phyloP scores from a whole-genome alignment of 2,797 vertebrate species.

The Channallabes apus region DNA sequence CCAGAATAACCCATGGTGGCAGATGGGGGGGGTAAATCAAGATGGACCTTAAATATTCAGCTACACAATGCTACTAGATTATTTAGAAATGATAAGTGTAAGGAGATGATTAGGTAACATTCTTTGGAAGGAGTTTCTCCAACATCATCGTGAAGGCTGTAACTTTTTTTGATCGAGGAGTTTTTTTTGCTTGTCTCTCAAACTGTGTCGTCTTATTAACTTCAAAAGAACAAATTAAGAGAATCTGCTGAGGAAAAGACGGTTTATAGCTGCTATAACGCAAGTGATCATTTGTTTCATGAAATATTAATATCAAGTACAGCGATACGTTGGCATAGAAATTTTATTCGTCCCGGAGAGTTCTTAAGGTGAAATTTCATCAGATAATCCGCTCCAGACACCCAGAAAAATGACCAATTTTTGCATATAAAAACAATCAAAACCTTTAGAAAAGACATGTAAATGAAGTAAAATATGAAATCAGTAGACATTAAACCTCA shows the following conservation, averaged over 20 bases:
- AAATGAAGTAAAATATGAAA: no score
- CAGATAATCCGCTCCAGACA: no score
- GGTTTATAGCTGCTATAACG: background rate
- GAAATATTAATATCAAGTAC: background rate
- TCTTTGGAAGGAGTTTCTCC: background rate
- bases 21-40: background rate
- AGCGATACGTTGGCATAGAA: no score
- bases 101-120: background rate
- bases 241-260: background rate
- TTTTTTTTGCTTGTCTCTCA: no score
- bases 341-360: no score
- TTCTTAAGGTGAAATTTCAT: no score
- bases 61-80: background rate
- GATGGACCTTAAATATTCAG: background rate
- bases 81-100: background rate
- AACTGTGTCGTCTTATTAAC: no score
- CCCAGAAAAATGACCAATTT: no score
- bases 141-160: background rate
- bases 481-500: no score
- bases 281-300: background rate
- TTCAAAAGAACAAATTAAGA: no score
- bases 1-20: background rate
- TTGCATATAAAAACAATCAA: no score
- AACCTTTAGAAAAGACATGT: no score
- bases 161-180: background rate